Conservation (phyloP, 1,140 invertebrate species). For the Drosophila mauritiana region DNA sequence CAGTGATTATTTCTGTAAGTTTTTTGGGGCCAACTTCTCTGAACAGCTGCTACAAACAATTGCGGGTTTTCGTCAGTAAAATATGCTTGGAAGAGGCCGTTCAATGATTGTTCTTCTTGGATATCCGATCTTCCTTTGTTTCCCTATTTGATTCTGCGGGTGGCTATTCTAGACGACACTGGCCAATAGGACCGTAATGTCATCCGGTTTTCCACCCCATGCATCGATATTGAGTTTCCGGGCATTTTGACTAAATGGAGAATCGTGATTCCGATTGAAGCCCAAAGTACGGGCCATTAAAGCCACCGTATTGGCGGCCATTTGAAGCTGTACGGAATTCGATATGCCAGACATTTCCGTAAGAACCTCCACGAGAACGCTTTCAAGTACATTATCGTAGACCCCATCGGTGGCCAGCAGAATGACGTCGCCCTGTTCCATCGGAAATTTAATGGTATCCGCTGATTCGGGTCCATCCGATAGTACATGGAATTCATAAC, state of each 20-base stretch:
- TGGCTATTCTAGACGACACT: slow-evolving; percentile 1
- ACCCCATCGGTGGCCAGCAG: slow-evolving; percentile 98
- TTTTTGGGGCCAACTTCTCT: not conserved
- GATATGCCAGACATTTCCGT: slow-evolving; percentile 86
- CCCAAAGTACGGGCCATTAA: slow-evolving; percentile 96
- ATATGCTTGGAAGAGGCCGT: not conserved
- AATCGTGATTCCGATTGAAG: slow-evolving; percentile 96
- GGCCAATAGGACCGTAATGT: slow-evolving; percentile 97
- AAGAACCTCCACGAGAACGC: slow-evolving; percentile 87
- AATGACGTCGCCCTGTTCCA: slow-evolving; percentile 97
- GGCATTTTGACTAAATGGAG: slow-evolving; percentile 97
- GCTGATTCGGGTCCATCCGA: slow-evolving; percentile 96
- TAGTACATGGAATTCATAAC: slow-evolving; percentile 91
- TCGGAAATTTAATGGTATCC: slow-evolving; percentile 93
- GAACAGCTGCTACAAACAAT: slow-evolving; percentile 5
- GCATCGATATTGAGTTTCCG: slow-evolving; percentile 95
- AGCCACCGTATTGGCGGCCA: slow-evolving; percentile 95
- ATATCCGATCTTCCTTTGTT: not conserved
- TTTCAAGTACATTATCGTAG: slow-evolving; percentile 98
- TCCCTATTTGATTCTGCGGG: not conserved
- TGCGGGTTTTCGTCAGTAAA: not conserved
- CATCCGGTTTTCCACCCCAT: slow-evolving; percentile 97
- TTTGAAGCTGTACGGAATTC: slow-evolving; percentile 91
- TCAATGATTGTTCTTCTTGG: too few species aligned
- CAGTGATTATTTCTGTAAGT: too few species aligned